Evolutionary conservation across 1,140 invertebrate genomes (phyloP).

Genomic region (Drosophila leontia): DNA sequence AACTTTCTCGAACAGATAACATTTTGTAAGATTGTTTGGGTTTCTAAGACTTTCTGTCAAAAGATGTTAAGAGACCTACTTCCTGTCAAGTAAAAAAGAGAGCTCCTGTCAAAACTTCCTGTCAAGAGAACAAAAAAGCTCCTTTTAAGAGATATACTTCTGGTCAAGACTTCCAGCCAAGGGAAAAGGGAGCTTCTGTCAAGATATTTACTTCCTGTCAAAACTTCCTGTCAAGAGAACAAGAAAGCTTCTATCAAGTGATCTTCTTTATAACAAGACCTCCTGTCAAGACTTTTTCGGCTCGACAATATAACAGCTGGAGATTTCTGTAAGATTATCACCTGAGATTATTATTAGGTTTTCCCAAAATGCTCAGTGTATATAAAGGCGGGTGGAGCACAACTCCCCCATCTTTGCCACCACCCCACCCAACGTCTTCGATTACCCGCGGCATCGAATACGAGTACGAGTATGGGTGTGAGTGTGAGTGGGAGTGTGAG

Average conservation of each 20-base stretch:
- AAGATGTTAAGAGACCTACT: not conserved
- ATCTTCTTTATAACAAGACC: not conserved
- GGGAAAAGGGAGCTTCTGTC: not conserved
- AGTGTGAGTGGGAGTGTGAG: not conserved
- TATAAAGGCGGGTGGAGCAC: not conserved
- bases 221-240: not conserved
- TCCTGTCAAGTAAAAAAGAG: too few species aligned
- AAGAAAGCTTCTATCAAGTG: not conserved
- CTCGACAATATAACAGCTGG: not conserved
- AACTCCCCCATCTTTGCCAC: not conserved
- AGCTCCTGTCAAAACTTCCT: not conserved
- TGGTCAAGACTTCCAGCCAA: too few species aligned
- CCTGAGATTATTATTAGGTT: not conserved
- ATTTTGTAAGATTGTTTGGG: too few species aligned
- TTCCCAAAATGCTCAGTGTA: not conserved
- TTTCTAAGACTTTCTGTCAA: not conserved
- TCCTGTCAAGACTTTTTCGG: not conserved
- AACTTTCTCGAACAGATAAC: not conserved
- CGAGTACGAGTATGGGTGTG: not conserved
- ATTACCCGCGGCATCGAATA: slow-evolving; percentile 7
- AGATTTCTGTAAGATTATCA: not conserved
- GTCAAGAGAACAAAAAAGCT: not conserved
- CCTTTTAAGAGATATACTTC: not conserved
- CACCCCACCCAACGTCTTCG: not conserved
- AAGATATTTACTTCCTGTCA: not conserved